Base-by-base conservation (phyloP, 2,797 vertebrate genomes). In the Syngnathus rostellatus region DNA sequence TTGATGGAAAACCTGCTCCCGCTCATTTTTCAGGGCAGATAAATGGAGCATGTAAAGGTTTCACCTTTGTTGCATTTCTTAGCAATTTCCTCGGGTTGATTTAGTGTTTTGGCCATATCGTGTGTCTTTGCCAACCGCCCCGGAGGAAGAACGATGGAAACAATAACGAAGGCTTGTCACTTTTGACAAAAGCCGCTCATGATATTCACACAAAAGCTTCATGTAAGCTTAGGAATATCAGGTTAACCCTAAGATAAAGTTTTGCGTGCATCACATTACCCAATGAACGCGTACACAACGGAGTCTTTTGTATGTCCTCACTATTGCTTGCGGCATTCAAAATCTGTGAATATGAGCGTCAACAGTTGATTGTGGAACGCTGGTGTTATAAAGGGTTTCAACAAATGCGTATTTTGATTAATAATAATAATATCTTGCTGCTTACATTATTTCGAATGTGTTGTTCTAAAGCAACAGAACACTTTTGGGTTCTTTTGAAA, bases 131-230 rank as follows among this genome's bases (percentile, higher is more conserved):
- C 58, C 72, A 77, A 77, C 76, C 74, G 64, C 64, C 68, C 60
- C 50, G 75, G 77, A 83, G 77, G 75, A 88, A 85, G 87, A 87
- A 85, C 86, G 86, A 77, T 70, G 66, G 86, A 85, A 85, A 88
- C 86, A 86, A 87, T 79, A 84, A 86, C 84, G 86, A 85, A 86
- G 91, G 88, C 88, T 90, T 88, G 84, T 89, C 88, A 89, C 81
- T 81, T 90, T 88, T 89, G 82, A 88, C 83, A 82, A 82, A 85
- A 77, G 79, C 81, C 83, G 85, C 84, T 85, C 83, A 79, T 81
- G 84, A 84, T 83, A 80, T 86, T 83, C 72, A 78, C 74, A 83
- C 82, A 85, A 87, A 85, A 79, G 82, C 77, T 65, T 77, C 51
- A 21, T 46, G 83, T 75, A 76, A 80, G 74, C 82, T 80, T 73